Evolutionary conservation across 2,113 vertebrate species (phyloP).

Genomic region (Microtus oregoni): DNA sequence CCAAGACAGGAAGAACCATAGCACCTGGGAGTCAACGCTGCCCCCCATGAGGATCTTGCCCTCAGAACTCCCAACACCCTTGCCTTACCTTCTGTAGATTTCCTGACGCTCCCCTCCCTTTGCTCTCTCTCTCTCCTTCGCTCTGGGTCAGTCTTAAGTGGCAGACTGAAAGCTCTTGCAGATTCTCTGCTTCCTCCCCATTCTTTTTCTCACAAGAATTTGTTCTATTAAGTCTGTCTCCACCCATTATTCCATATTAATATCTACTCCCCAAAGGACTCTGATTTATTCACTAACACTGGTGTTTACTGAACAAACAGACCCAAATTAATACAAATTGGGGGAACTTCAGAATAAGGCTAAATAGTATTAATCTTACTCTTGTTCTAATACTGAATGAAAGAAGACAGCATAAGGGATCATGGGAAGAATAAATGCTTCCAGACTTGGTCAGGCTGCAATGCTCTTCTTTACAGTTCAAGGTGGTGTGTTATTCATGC

Average conservation of each 20-base stretch:
- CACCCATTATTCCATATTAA: not conserved
- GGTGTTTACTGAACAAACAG: not conserved
- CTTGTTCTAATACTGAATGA: not conserved
- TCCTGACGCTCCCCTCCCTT: rapidly evolving
- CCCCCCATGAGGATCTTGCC: no score
- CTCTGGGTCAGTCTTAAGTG: not conserved
- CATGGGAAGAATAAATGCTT: not conserved
- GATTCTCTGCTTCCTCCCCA: not conserved
- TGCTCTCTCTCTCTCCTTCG: not conserved
- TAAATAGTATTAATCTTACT: not conserved
- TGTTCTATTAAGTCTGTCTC: not conserved
- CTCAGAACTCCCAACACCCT: not conserved
- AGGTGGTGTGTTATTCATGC: not conserved
- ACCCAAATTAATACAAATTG: not conserved
- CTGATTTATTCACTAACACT: not conserved
- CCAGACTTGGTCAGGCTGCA: not conserved
- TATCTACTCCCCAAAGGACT: not conserved
- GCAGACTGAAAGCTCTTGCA: not conserved
- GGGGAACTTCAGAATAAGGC: not conserved
- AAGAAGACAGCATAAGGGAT: not conserved
- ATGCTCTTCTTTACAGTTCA: not conserved
- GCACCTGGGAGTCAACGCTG: not conserved
- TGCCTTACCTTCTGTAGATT: not conserved
- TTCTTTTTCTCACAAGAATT: not conserved
- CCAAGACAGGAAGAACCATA: not conserved